Percentiles rank a stretch among this genome's conserved stretches.
phyloP scores from a whole-genome alignment of 2,113 vertebrate species.

The Oplegnathus fasciatus region DNA sequence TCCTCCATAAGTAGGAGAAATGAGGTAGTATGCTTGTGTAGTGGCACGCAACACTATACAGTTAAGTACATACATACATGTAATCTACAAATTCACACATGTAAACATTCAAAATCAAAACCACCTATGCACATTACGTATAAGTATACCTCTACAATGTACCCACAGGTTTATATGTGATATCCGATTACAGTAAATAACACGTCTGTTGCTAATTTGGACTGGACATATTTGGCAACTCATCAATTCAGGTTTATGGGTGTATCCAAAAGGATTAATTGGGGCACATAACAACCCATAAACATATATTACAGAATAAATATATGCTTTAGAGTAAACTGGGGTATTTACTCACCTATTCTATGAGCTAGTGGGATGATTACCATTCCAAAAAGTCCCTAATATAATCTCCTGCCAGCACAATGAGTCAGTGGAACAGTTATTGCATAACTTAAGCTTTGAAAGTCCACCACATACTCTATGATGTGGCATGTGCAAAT shows the following conservation, averaged over 20 bases:
- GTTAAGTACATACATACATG: not conserved
- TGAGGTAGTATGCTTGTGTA: constrained; percentile 28
- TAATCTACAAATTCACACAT: constrained; percentile 7
- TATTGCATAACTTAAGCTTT: constrained; percentile 66
- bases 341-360: constrained; percentile 44
- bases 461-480: constrained; percentile 48
- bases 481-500: constrained; percentile 61
- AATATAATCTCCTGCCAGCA: constrained; percentile 68
- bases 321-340: constrained; percentile 43
- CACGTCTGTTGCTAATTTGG: constrained; percentile 47
- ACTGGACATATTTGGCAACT: constrained; percentile 8
- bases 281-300: constrained; percentile 47
- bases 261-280: constrained; percentile 29
- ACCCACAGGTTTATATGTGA: not conserved
- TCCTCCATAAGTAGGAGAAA: constrained; percentile 41
- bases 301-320: constrained; percentile 46
- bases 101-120: constrained; percentile 2
- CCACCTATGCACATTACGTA: not conserved
- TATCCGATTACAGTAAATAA: constrained; percentile 3
- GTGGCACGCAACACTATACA: constrained; percentile 2
- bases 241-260: constrained; percentile 20
- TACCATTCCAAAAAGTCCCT: constrained; percentile 68
- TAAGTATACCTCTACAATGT: not conserved
- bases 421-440: constrained; percentile 73
- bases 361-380: constrained; percentile 43